These are phyloP conservation scores for Drosophila ezoana DNA, from an alignment of 2,888 invertebrate species.

Conservation along the genomic window DNA sequence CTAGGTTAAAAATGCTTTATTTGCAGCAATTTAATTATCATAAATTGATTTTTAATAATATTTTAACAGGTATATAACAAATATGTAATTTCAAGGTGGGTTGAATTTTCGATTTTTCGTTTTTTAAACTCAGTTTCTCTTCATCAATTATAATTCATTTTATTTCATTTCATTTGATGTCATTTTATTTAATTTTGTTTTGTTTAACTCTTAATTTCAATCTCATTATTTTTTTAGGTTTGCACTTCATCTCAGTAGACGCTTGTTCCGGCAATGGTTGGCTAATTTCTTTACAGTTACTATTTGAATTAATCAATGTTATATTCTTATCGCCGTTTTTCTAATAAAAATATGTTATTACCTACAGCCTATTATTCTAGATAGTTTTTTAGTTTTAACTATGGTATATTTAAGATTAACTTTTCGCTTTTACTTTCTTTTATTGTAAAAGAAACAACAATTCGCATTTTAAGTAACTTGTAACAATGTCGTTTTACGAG, in stretches of 20 bases:
- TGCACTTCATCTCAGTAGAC: slow-evolving; percentile 55
- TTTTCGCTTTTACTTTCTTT: slow-evolving; percentile 35
- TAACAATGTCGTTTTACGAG: slow-evolving; percentile 64
- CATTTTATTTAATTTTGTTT: slow-evolving; percentile 7
- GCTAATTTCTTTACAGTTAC: slow-evolving; percentile 67
- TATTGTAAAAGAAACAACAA: slow-evolving; percentile 68
- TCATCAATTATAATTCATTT: slow-evolving; percentile 56
- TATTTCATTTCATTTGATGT: slow-evolving; percentile 18
- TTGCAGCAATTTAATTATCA: slow-evolving; percentile 73
- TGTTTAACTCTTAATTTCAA: slow-evolving; percentile 53
- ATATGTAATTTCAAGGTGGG: slow-evolving; percentile 84
- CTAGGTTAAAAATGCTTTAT: slow-evolving; percentile 71
- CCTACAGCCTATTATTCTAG: slow-evolving; percentile 57
- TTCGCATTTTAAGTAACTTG: slow-evolving; percentile 55
- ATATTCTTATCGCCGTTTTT: slow-evolving; percentile 37
- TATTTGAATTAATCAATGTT: slow-evolving; percentile 43
- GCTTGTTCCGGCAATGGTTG: slow-evolving; percentile 73
- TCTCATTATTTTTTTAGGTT: slow-evolving; percentile 36
- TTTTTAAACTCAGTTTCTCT: slow-evolving; percentile 76
- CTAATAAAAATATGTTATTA: slow-evolving; percentile 59
- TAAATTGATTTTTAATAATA: slow-evolving; percentile 75
- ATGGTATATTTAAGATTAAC: slow-evolving; percentile 47
- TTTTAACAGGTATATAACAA: slow-evolving; percentile 83
- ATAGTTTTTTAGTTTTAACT: slow-evolving; percentile 43
- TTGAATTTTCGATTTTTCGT: slow-evolving; percentile 83